Evolutionary conservation across 2,797 vertebrate species (phyloP).

Genomic region (Salarias fasciatus): DNA sequence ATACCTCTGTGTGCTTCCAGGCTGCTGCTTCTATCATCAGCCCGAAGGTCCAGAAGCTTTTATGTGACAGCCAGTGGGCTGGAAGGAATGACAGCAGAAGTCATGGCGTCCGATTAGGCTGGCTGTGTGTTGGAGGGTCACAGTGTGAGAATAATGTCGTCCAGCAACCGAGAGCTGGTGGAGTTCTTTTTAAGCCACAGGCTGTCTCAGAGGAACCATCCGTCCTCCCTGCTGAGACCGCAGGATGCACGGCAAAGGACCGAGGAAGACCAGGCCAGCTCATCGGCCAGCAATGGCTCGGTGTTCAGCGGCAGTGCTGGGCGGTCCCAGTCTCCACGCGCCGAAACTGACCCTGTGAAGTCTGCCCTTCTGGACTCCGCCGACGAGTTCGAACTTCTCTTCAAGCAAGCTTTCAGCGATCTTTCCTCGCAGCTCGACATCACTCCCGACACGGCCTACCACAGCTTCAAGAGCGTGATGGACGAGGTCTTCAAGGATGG

Average conservation of each 20-base stretch:
- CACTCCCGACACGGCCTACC: conserved; percentile 90
- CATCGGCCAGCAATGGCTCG: conserved; percentile 40
- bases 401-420: conserved; percentile 90
- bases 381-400: conserved; percentile 93
- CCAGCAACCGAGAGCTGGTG: conserved; percentile 91
- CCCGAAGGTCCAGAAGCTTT: conserved; percentile 11
- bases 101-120: conserved; percentile 45
- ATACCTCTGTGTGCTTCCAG: conserved; percentile 26
- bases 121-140: conserved; percentile 30
- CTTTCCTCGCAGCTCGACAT: conserved; percentile 93
- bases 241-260: conserved; percentile 50
- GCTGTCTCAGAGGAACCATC: conserved; percentile 90
- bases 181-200: conserved; percentile 93
- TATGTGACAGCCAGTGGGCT: conserved; percentile 29
- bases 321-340: neutral
- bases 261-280: conserved; percentile 48
- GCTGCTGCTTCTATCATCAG: conserved; percentile 9
- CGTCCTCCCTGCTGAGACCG: conserved; percentile 80
- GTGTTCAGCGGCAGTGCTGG: conserved; percentile 11
- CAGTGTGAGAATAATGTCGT: conserved; percentile 84
- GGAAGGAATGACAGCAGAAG: conserved; percentile 41
- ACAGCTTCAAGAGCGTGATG: conserved; percentile 95
- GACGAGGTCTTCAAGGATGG: conserved; percentile 95
- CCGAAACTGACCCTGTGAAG: conserved; percentile 81
- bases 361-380: conserved; percentile 88